Evolutionary conservation across 2,888 invertebrate genomes (phyloP).

Genomic region (Hirudinaria manillensis): DNA sequence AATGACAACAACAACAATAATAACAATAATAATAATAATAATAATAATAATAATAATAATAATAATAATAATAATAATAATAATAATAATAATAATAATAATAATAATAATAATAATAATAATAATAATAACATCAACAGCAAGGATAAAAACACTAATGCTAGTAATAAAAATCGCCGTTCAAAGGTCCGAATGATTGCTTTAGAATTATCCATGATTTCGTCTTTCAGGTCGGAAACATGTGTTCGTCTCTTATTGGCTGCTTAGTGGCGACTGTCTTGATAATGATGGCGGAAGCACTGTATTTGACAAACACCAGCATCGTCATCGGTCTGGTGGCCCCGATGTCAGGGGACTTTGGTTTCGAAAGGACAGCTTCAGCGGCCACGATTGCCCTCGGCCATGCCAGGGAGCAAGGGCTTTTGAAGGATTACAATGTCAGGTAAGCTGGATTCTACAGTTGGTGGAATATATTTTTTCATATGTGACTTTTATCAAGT

Average conservation of each 20-base stretch:
- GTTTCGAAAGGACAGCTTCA: constrained; percentile 34
- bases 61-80: neutral
- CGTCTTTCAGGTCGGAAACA: too few relatives aligned
- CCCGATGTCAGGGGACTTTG: constrained; percentile 31
- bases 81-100: neutral
- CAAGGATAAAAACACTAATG: neutral
- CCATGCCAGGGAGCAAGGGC: constrained; percentile 32
- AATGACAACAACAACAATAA: too few relatives aligned
- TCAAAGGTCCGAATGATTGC: too few relatives aligned
- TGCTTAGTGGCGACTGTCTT: too few relatives aligned
- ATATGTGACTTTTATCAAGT: too few relatives aligned
- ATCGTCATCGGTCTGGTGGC: constrained; percentile 23
- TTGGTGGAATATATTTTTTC: neutral
- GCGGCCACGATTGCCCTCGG: constrained; percentile 35
- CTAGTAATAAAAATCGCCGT: neutral
- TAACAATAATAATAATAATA: neutral
- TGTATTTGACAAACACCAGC: neutral
- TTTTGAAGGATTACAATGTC: constrained; percentile 32
- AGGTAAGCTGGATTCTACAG: constrained; percentile 31
- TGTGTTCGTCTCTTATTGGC: too few relatives aligned
- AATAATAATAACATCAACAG: neutral
- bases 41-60: constrained; percentile 3
- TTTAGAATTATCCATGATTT: too few relatives aligned
- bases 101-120: neutral
- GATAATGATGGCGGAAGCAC: too few relatives aligned